Evolutionary conservation across 2,113 vertebrate species (phyloP).

Genomic region (Prietella phreatophila): DNA sequence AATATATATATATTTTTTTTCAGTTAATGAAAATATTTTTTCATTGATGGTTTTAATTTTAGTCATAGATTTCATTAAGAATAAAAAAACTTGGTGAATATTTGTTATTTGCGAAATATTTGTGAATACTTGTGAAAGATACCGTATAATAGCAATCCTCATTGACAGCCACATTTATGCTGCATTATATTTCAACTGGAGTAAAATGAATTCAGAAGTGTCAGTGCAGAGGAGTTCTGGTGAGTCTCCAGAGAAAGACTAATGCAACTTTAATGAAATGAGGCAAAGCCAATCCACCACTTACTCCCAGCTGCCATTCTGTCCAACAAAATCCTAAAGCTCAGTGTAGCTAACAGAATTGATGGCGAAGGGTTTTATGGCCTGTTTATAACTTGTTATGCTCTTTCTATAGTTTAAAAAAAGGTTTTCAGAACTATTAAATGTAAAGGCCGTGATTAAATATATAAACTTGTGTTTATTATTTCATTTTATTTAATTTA

Average conservation of each 20-base stretch:
- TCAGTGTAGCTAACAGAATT: neutral
- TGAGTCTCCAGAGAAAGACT: slow-evolving; percentile 26
- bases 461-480: neutral
- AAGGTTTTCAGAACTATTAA: neutral
- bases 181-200: neutral
- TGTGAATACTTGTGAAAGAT: neutral
- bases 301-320: neutral
- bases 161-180: neutral
- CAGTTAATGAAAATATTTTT: too few relatives aligned
- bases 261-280: slow-evolving; percentile 43
- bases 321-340: neutral
- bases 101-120: too few relatives aligned
- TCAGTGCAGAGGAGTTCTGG: slow-evolving; percentile 17
- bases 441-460: neutral
- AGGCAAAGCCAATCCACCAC: neutral
- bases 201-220: slow-evolving; percentile 22
- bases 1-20: too few relatives aligned
- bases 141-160: neutral
- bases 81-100: too few relatives aligned
- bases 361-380: neutral
- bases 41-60: too few relatives aligned
- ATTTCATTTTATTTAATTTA: neutral
- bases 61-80: too few relatives aligned
- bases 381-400: neutral
- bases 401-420: neutral